These are phyloP conservation scores for Vesta saturnalis DNA, from an alignment of 2,888 invertebrate species.

Conservation along the genomic window DNA sequence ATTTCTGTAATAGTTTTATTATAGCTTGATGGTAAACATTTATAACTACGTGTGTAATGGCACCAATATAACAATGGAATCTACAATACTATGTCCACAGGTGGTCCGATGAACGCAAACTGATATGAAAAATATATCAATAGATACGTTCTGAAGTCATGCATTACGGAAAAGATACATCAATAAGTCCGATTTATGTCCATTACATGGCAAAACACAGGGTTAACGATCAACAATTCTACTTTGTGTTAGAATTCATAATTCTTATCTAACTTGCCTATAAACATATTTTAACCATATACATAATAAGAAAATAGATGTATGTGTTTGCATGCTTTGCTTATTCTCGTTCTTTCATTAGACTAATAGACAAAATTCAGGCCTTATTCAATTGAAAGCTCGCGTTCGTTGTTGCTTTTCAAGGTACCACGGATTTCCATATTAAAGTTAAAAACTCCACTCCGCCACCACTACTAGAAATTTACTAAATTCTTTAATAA, in stretches of 20 bases:
- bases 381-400: too few species aligned
- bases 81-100: constrained; percentile 41
- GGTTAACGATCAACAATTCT: background rate
- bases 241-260: background rate
- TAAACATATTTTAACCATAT: too few species aligned
- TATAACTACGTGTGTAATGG: constrained; percentile 41
- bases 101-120: constrained; percentile 44
- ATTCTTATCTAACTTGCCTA: constrained; percentile 3
- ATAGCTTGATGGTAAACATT: constrained; percentile 2
- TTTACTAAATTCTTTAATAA: constrained; percentile 29
- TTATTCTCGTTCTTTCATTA: too few species aligned
- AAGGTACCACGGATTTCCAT: too few species aligned
- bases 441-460: constrained; percentile 26
- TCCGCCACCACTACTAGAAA: constrained; percentile 31
- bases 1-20: background rate
- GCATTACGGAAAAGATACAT: constrained; percentile 29
- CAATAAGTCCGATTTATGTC: constrained; percentile 20
- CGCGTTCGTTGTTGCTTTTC: too few species aligned
- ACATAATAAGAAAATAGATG: too few species aligned
- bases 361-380: too few species aligned
- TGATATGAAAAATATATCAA: constrained; percentile 45
- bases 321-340: too few species aligned
- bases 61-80: constrained; percentile 39
- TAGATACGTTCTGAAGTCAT: constrained; percentile 34
- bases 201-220: background rate